phyloP scores from a whole-genome alignment of 2,113 vertebrate genomes.

The Pelvicachromis taeniatus region DNA sequence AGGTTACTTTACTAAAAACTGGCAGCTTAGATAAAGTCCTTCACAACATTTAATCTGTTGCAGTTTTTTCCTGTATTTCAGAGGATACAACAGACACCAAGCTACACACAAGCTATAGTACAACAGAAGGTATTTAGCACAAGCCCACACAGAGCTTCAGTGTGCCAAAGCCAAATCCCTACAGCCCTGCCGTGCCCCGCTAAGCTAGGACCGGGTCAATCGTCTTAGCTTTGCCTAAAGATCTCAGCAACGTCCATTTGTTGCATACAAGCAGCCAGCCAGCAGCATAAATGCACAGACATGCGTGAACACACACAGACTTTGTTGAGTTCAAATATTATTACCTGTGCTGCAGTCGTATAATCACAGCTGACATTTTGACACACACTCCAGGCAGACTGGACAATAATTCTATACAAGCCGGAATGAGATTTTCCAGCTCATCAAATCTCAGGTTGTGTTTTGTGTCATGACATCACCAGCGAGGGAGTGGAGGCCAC shows the following conservation, averaged over 20 bases:
- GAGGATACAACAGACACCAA: background rate
- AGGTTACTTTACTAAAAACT: background rate
- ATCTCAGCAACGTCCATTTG: background rate
- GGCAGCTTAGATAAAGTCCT: background rate
- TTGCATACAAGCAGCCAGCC: background rate
- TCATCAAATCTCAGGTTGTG: conserved; percentile 58
- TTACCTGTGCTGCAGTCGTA: conserved; percentile 8
- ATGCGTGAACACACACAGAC: background rate
- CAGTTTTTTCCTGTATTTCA: background rate
- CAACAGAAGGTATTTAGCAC: background rate
- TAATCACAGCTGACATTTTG: conserved; percentile 31
- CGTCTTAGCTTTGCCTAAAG: background rate
- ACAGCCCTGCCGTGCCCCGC: background rate
- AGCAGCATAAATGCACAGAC: background rate
- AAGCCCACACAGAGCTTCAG: background rate
- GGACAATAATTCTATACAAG: conserved; percentile 45
- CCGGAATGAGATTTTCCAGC: conserved; percentile 57
- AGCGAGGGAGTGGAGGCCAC: conserved; percentile 2
- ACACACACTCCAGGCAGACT: conserved; percentile 11
- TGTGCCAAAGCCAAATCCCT: background rate
- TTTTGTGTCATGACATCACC: conserved; percentile 61
- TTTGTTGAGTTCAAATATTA: conserved; percentile 16
- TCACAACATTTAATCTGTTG: background rate
- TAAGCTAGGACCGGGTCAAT: background rate
- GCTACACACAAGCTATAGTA: background rate